Base-by-base conservation (phyloP, 2,113 vertebrate species). In the Festucalex cinctus region DNA sequence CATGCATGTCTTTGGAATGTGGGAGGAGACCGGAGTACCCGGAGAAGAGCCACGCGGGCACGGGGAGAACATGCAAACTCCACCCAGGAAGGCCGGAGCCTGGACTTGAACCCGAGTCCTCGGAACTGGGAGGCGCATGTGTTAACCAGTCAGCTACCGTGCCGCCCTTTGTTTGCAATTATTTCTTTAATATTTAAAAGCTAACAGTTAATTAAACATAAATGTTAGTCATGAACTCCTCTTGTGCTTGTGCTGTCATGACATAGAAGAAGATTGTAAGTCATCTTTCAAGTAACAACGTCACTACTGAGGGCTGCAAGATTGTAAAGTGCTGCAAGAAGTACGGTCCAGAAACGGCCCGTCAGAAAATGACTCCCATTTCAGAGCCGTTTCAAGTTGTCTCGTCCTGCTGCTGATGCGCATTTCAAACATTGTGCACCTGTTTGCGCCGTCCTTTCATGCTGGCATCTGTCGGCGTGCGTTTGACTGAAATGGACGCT, bases 401-500 rank as follows among this genome's bases (percentile, higher is more conserved):
- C 28, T 37, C 66, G 60, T 76, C 10, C 51, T 9, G 22, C 73
- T 73, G 61, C 58, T 26, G 68, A 75, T 74, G 69, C 77, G 71
- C 71, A 82, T 83, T 87, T 86, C 79, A 89, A 85, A 84, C 81
- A 85, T 79, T 76, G 67, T 72, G 77, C 81, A 87, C 83, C 80
- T 85, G 82, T 85, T 83, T 78, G 73, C 74, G 67, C 79, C 80
- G 80, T 81, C 83, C 79, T 87, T 86, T 85, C 75, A 81, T 81
- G 79, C 72, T 82, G 74, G 74, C 76, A 82, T 84, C 81, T 85
- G 69, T 85, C 83, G 83, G 81, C 8, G 73, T 37, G 78, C 69
- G 77, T 84, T 76, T 82, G 85, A 86, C 85, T 88, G 85, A 90
- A 90, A 90, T 83, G 80, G 79, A 90, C 82, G 83, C 84, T 71